Evolutionary conservation across 2,888 invertebrate genomes (phyloP).

Genomic region (Halictus ligatus): DNA sequence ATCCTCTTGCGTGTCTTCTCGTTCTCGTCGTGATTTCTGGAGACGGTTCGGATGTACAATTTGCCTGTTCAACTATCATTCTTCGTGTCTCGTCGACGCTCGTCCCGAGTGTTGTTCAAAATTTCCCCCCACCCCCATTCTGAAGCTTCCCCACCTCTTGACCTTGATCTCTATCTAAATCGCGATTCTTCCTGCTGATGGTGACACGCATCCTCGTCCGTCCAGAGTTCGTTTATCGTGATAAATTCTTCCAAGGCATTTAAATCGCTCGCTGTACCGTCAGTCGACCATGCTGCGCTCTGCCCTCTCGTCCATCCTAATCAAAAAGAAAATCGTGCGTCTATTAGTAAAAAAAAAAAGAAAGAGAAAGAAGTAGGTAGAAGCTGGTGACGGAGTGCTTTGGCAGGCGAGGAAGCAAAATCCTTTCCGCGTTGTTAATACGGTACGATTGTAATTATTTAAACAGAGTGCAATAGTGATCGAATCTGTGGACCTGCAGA

Average conservation of each 20-base stretch:
- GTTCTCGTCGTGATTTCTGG: slow-evolving; percentile 54
- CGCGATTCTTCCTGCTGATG: slow-evolving; percentile 52
- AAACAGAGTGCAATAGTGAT: background rate
- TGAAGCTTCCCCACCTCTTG: background rate
- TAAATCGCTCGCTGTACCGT: slow-evolving; percentile 79
- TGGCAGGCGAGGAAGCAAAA: slow-evolving; percentile 3
- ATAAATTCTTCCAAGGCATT: slow-evolving; percentile 73
- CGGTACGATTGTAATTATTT: background rate
- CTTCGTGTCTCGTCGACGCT: background rate
- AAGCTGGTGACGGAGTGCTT: slow-evolving; percentile 39
- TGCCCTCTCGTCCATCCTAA: slow-evolving; percentile 84
- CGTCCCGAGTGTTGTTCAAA: background rate
- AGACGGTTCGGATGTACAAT: slow-evolving; percentile 54
- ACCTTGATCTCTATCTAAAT: slow-evolving; percentile 37
- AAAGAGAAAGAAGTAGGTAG: background rate
- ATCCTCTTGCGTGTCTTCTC: slow-evolving; percentile 46
- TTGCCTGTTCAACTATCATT: slow-evolving; percentile 41
- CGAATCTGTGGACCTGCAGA: background rate
- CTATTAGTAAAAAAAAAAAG: slow-evolving; percentile 27
- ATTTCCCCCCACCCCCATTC: background rate
- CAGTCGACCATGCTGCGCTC: slow-evolving; percentile 82
- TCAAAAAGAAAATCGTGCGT: slow-evolving; percentile 44
- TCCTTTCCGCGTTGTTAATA: slow-evolving; percentile 5
- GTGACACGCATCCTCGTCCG: slow-evolving; percentile 56
- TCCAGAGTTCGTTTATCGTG: slow-evolving; percentile 65